Evolutionary conservation across 2,888 invertebrate species (phyloP).

Genomic region (Stenurella melanura): DNA sequence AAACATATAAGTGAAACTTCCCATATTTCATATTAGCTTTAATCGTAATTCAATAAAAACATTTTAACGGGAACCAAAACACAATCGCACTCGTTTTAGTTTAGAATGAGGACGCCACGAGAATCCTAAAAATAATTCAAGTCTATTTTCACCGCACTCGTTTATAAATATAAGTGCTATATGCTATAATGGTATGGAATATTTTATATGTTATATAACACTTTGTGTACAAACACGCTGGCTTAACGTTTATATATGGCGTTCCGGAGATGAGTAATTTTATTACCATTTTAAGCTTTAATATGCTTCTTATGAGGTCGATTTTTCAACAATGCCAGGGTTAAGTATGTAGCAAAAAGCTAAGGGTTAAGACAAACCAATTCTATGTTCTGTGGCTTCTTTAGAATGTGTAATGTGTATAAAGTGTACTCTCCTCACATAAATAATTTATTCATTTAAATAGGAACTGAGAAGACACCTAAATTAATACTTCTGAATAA

Average conservation of each 20-base stretch:
- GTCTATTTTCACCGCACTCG: not conserved
- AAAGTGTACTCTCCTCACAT: no score
- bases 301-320: no score
- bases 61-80: not conserved
- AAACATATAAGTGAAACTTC: not conserved
- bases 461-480: no score
- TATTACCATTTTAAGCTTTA: no score
- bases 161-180: constrained; percentile 4
- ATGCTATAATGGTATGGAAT: constrained; percentile 7
- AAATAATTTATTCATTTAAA: no score
- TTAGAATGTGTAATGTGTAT: no score
- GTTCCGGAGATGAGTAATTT: not conserved
- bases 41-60: not conserved
- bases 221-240: not conserved
- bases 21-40: not conserved
- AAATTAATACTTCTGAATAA: no score
- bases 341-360: no score
- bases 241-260: not conserved
- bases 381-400: no score
- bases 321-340: no score
- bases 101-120: not conserved
- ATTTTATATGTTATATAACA: constrained; percentile 2
- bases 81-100: not conserved
- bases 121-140: constrained; percentile 1
- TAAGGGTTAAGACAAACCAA: no score